Conservation (phyloP, 2,797 vertebrate species). For the Pelochelys cantorii region DNA sequence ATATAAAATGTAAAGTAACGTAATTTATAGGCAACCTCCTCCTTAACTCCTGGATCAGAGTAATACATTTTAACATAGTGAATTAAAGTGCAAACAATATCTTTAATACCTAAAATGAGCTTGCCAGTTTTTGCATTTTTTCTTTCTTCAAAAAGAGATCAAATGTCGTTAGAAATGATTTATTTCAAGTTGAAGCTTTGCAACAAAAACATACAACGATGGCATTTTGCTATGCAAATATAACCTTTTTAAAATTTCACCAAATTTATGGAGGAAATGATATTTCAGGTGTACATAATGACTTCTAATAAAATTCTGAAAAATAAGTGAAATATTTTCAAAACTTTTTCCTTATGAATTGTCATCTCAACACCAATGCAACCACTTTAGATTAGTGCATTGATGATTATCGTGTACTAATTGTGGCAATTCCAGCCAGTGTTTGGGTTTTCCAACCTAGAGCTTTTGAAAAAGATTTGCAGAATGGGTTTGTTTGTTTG, state of each 20-base stretch:
- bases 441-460: not conserved
- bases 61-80: not conserved
- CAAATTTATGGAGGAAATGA: not conserved
- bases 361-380: not conserved
- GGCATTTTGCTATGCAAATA: not conserved
- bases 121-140: not conserved
- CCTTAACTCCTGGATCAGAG: not conserved
- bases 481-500: not conserved
- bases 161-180: not conserved
- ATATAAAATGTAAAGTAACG: conserved; percentile 18
- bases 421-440: not conserved
- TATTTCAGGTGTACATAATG: not conserved
- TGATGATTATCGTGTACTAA: not conserved
- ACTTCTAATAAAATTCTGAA: not conserved
- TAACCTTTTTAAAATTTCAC: not conserved
- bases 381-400: not conserved
- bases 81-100: not conserved
- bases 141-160: not conserved
- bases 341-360: not conserved
- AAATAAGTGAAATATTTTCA: not conserved
- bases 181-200: not conserved
- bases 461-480: not conserved
- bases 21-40: not conserved
- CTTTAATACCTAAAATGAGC: rapidly evolving
- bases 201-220: rapidly evolving